Percentiles rank a stretch among this genome's conserved stretches.
Conservation (phyloP, 2,888 invertebrate species). For the Bellardia bayeri region DNA sequence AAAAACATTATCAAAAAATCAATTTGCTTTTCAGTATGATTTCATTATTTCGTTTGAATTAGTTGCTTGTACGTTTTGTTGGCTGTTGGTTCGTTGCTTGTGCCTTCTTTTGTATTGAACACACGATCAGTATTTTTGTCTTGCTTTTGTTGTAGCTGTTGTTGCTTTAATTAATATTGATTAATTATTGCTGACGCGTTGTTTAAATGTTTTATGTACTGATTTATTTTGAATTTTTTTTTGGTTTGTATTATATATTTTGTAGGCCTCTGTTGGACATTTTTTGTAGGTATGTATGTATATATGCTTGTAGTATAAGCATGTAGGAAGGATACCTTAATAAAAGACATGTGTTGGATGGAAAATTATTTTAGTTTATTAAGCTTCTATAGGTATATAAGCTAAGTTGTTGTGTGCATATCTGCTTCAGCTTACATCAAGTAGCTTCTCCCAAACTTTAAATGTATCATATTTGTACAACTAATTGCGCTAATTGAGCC, state of each 20-base stretch:
- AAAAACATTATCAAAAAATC: slow-evolving; percentile 1
- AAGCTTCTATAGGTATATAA: too few relatives aligned
- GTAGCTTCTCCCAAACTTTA: too few relatives aligned
- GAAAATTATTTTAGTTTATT: too few relatives aligned
- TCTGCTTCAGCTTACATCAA: too few relatives aligned
- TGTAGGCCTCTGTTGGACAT: background rate
- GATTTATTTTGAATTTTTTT: slow-evolving; percentile 12
- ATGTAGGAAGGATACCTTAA: slow-evolving; percentile 9
- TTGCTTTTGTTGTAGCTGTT: slow-evolving; percentile 48
- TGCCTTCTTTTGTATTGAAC: slow-evolving; percentile 30
- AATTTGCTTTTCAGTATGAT: slow-evolving; percentile 31
- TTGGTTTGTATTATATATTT: slow-evolving; percentile 7
- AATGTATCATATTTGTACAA: too few relatives aligned
- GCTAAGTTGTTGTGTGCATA: too few relatives aligned
- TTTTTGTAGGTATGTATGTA: background rate
- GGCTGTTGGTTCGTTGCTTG: background rate
- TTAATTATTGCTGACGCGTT: slow-evolving; percentile 84
- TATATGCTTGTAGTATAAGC: background rate
- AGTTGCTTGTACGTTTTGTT: slow-evolving; percentile 6
- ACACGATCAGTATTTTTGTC: slow-evolving; percentile 46
- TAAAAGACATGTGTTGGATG: background rate
- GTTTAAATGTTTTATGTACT: slow-evolving; percentile 59
- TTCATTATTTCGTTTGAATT: slow-evolving; percentile 23
- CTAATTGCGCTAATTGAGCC: too few relatives aligned
- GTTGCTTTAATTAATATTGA: slow-evolving; percentile 82